A percentile compares a stretch with the other conserved stretches of the same genome.
Conservation (phyloP, 2,888 invertebrate species). For the Polia nebulosa region DNA sequence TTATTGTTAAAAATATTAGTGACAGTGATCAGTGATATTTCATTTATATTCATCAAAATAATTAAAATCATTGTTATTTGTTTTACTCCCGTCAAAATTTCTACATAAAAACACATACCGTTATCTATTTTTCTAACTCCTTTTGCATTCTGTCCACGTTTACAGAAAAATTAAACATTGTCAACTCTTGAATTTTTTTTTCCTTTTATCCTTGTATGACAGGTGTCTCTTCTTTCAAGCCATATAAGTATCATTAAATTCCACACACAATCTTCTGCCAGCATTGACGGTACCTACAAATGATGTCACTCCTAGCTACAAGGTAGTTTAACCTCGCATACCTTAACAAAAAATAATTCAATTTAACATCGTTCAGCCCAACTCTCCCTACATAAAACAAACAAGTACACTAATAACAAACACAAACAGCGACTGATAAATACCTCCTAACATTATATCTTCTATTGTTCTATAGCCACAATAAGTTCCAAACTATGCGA, state of each 20-base stretch:
- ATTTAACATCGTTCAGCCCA: neutral
- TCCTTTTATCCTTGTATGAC: neutral
- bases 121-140: neutral
- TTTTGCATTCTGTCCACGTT: neutral
- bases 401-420: slow-evolving; percentile 39
- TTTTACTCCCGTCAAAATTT: neutral
- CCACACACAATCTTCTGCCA: neutral
- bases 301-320: neutral
- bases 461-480: slow-evolving; percentile 48
- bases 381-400: neutral
- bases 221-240: neutral
- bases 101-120: neutral
- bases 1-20: neutral
- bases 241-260: neutral
- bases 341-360: slow-evolving; percentile 3
- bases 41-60: neutral
- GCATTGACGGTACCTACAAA: neutral
- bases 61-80: neutral
- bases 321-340: neutral
- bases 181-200: neutral
- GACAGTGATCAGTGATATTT: neutral
- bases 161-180: neutral
- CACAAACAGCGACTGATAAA: slow-evolving; percentile 40
- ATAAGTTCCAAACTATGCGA: slow-evolving; percentile 60
- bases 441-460: slow-evolving; percentile 48